These are phyloP conservation scores for Galaxias olidus DNA, from an alignment of 2,797 vertebrate genomes.

Conservation along the genomic window DNA sequence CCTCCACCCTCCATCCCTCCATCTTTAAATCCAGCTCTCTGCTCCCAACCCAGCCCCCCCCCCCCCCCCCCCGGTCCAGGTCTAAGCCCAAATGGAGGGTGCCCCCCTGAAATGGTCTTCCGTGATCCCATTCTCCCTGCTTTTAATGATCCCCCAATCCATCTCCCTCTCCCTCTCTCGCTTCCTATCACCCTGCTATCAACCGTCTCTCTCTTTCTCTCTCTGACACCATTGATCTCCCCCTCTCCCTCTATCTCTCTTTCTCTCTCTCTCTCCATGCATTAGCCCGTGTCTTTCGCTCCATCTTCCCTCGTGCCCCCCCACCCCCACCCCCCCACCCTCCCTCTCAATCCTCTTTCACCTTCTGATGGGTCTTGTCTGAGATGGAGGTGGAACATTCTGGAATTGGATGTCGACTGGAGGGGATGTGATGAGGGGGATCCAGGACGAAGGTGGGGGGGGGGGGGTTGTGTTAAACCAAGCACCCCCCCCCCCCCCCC, in stretches of 20 bases:
- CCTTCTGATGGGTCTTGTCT: background rate
- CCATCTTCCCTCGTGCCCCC: background rate
- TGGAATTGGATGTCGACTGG: conserved; percentile 12
- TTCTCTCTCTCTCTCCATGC: background rate
- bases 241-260: background rate
- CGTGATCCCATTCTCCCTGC: conserved; percentile 66
- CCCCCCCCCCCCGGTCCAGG: conserved; percentile 11
- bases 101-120: conserved; percentile 56
- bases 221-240: background rate
- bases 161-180: background rate
- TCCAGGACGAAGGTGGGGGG: no score
- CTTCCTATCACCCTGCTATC: no score
- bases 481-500: conserved; percentile 1
- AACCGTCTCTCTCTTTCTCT: background rate
- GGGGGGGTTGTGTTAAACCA: background rate
- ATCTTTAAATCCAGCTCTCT: conserved; percentile 35
- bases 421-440: background rate
- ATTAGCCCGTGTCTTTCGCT: background rate
- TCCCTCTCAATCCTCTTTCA: background rate
- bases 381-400: conserved; percentile 34
- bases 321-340: no score
- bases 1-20: conserved; percentile 54
- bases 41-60: conserved; percentile 50
- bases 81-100: conserved; percentile 67
- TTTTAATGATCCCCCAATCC: conserved; percentile 54